These are phyloP conservation scores for Phylloscopus whistleri DNA, from an alignment of 2,113 vertebrate genomes.

Conservation along the genomic window DNA sequence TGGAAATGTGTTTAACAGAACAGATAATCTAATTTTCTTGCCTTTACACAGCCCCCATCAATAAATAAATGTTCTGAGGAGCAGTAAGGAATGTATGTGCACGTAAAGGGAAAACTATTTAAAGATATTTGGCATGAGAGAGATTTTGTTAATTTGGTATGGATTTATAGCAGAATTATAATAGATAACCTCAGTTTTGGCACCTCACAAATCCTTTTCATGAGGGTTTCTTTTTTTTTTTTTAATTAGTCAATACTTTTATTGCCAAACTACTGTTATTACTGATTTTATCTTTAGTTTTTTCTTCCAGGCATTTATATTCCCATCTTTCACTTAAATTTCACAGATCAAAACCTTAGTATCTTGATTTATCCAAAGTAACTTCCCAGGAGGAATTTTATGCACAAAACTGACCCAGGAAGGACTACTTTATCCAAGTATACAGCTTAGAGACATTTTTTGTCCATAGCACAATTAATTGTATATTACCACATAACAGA, in stretches of 20 bases:
- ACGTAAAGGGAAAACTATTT: neutral
- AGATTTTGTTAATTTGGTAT: neutral
- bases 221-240: neutral
- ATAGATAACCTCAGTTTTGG: neutral
- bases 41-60: neutral
- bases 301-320: neutral
- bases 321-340: neutral
- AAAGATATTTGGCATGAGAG: neutral
- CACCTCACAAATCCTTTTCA: neutral
- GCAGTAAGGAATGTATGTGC: neutral
- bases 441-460: neutral
- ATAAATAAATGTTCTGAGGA: neutral
- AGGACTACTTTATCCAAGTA: neutral
- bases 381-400: neutral
- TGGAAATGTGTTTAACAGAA: neutral
- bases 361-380: neutral
- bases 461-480: neutral
- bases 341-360: neutral
- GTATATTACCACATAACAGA: neutral
- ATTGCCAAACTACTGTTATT: neutral
- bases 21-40: neutral
- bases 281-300: neutral
- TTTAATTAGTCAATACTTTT: neutral
- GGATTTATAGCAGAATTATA: neutral
- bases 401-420: neutral